These are phyloP conservation scores for Brachionus asplanchnoidis DNA, from an alignment of 1,140 invertebrate genomes.

Conservation along the genomic window DNA sequence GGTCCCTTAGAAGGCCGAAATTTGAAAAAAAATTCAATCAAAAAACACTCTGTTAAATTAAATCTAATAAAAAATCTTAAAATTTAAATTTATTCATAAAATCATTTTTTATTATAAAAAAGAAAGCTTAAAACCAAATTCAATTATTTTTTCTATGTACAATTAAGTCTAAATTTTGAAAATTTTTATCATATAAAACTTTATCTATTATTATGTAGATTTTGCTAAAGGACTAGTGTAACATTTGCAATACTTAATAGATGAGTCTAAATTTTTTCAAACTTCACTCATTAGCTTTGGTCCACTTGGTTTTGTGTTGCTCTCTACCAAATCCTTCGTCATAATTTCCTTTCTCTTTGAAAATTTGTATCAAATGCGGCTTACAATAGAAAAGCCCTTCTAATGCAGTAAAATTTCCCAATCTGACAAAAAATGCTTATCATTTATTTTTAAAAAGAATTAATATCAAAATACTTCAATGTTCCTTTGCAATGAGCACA, in stretches of 20 bases:
- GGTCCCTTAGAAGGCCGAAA: no score
- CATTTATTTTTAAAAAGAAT: background rate
- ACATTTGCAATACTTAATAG: background rate
- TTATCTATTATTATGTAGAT: background rate
- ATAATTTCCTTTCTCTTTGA: slow-evolving; percentile 77
- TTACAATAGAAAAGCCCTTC: slow-evolving; percentile 71
- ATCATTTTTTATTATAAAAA: background rate
- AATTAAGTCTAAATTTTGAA: background rate
- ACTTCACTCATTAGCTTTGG: slow-evolving; percentile 18
- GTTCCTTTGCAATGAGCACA: slow-evolving; percentile 69
- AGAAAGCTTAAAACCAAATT: background rate
- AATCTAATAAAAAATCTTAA: background rate
- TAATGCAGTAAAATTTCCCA: slow-evolving; percentile 71
- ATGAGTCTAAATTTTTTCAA: background rate
- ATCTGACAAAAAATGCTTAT: slow-evolving; percentile 58
- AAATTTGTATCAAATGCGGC: slow-evolving; percentile 74
- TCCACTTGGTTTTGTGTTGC: slow-evolving; percentile 58
- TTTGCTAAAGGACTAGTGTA: background rate
- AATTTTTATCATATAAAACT: background rate
- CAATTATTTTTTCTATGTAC: background rate
- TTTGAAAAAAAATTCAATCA: no score
- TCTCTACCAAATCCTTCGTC: slow-evolving; percentile 68
- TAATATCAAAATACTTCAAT: slow-evolving; percentile 44
- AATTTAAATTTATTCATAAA: background rate
- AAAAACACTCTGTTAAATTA: no score